Percentiles rank a stretch among this genome's conserved stretches.
Conservation (phyloP, 30 jellyfish, hydroid and myxozoan genomes). For the Aurelia aurita region DNA sequence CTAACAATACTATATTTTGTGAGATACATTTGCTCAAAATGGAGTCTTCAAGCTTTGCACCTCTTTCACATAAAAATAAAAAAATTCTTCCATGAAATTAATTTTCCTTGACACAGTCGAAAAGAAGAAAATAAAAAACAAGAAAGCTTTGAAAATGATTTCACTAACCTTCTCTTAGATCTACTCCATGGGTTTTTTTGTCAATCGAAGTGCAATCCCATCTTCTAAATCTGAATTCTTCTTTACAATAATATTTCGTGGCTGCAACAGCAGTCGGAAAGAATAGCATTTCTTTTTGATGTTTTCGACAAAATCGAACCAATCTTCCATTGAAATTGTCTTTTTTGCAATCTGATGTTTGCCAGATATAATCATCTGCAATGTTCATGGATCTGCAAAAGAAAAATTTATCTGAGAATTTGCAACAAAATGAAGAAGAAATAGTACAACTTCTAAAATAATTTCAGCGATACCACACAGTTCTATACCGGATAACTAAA, state of each 20-base stretch:
- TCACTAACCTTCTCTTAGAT: constrained; percentile 58
- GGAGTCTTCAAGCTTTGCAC: too few species aligned
- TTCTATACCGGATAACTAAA: too few species aligned
- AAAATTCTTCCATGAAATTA: too few species aligned
- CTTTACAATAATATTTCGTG: constrained; percentile 67
- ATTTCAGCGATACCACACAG: too few species aligned
- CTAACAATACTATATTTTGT: too few species aligned
- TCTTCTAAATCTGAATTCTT: constrained; percentile 43
- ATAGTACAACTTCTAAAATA: too few species aligned
- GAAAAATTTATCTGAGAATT: not conserved
- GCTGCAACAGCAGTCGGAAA: constrained; percentile 52
- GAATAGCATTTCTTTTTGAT: constrained; percentile 53
- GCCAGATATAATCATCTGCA: constrained; percentile 51
- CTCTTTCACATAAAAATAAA: too few species aligned
- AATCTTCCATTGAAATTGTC: constrained; percentile 58
- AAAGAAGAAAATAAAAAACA: not conserved
- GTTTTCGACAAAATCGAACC: constrained; percentile 57
- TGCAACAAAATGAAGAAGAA: too few species aligned
- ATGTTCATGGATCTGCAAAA: constrained; percentile 34
- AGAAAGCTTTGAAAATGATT: not conserved
- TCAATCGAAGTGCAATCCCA: constrained; percentile 70
- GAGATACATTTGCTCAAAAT: too few species aligned
- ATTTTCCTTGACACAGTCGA: too few species aligned
- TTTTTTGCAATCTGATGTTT: constrained; percentile 60
- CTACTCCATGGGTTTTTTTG: constrained; percentile 30